Evolutionary conservation across 2,113 vertebrate genomes (phyloP).

Genomic region (Lasiurus borealis): DNA sequence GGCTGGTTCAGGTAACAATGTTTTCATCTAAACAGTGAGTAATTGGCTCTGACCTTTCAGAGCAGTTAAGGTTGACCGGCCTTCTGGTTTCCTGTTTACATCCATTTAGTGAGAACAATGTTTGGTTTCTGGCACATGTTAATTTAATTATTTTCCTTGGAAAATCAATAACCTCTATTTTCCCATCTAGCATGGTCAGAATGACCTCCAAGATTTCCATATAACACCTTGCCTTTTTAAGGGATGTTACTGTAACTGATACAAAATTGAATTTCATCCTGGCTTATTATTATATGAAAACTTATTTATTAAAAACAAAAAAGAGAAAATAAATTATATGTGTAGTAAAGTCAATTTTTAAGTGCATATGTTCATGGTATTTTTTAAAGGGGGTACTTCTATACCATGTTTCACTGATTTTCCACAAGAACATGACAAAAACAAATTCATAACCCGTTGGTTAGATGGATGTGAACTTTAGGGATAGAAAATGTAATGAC

Average conservation of each 20-base stretch:
- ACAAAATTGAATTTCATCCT: neutral
- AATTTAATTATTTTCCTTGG: neutral
- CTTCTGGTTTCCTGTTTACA: no score
- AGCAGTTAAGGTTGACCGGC: no score
- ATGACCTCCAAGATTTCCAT: neutral
- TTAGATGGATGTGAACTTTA: neutral
- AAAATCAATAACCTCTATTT: neutral
- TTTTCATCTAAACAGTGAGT: no score
- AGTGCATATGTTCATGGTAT: neutral
- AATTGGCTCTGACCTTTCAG: no score
- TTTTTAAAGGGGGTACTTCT: neutral
- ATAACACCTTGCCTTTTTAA: neutral
- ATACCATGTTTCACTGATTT: neutral
- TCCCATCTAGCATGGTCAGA: neutral
- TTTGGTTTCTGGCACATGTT: neutral
- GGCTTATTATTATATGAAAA: neutral
- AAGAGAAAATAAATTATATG: neutral
- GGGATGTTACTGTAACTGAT: neutral
- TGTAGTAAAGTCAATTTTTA: neutral
- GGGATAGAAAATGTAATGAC: neutral
- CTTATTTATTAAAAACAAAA: neutral
- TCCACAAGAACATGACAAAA: neutral
- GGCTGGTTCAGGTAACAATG: no score
- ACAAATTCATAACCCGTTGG: neutral
- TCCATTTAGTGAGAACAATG: no score